Conservation (phyloP, 2,113 vertebrate genomes). For the Pterocles burchelli region DNA sequence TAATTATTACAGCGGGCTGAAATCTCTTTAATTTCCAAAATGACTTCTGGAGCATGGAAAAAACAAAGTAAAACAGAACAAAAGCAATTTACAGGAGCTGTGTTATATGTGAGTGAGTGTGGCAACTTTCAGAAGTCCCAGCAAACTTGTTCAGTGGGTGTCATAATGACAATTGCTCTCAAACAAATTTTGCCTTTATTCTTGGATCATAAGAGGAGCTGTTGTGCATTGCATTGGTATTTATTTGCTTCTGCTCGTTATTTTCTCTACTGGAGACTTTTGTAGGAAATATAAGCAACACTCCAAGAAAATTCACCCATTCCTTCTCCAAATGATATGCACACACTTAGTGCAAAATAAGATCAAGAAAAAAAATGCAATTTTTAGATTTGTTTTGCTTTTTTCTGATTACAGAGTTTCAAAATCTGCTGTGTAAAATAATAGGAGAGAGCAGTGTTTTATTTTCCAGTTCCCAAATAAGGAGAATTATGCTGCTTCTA, state of each 20-base stretch:
- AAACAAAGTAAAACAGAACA: neutral
- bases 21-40: neutral
- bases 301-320: neutral
- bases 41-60: neutral
- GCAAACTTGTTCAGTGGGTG: neutral
- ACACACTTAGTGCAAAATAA: neutral
- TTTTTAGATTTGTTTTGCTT: neutral
- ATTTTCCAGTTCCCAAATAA: neutral
- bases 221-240: neutral
- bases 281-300: neutral
- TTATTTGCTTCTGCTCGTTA: neutral
- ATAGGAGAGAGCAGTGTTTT: neutral
- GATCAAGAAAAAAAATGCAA: neutral
- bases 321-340: neutral
- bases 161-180: neutral
- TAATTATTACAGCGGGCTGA: neutral
- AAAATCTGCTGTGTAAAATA: neutral
- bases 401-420: neutral
- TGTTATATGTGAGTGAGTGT: neutral
- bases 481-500: neutral
- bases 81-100: neutral
- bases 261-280: neutral
- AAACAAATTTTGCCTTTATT: neutral
- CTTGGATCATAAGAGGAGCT: neutral
- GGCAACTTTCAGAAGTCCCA: neutral